These are phyloP conservation scores for Lepidurus apus DNA, from an alignment of 1,140 invertebrate genomes.

Conservation along the genomic window DNA sequence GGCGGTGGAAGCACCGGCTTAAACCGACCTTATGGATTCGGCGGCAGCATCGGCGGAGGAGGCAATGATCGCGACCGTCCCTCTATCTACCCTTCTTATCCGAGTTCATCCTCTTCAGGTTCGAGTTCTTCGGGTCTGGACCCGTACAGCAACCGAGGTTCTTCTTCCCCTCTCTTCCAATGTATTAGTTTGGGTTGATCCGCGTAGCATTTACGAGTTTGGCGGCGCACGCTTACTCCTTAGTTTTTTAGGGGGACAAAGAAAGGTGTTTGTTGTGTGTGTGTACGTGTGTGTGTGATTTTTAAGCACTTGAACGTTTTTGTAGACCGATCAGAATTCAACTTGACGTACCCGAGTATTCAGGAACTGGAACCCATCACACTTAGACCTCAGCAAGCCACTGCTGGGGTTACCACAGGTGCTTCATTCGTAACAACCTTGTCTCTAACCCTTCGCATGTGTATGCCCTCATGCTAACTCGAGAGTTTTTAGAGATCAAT, in stretches of 20 bases:
- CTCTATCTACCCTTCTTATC: background rate
- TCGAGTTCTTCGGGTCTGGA: conserved; percentile 16
- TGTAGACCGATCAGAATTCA: background rate
- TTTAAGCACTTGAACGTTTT: conserved; percentile 11
- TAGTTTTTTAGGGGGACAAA: background rate
- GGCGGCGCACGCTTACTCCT: background rate
- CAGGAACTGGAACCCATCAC: background rate
- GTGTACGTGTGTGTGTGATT: background rate
- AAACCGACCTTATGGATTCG: background rate
- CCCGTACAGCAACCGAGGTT: conserved; percentile 20
- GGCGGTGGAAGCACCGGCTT: background rate
- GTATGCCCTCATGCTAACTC: background rate
- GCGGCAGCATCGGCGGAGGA: conserved; percentile 41
- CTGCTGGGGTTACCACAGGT: conserved; percentile 11
- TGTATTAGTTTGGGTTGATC: background rate
- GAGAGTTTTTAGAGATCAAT: background rate
- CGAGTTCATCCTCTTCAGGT: conserved; percentile 7
- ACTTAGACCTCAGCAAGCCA: background rate
- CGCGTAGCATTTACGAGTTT: background rate
- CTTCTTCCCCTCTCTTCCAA: background rate
- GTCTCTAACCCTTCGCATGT: background rate
- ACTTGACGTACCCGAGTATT: conserved; percentile 2
- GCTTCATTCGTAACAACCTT: background rate
- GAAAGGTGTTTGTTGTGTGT: background rate
- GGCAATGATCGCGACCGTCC: conserved; percentile 33